Base-by-base conservation (phyloP, 2,113 vertebrate species). In the Aptenodytes patagonicus region DNA sequence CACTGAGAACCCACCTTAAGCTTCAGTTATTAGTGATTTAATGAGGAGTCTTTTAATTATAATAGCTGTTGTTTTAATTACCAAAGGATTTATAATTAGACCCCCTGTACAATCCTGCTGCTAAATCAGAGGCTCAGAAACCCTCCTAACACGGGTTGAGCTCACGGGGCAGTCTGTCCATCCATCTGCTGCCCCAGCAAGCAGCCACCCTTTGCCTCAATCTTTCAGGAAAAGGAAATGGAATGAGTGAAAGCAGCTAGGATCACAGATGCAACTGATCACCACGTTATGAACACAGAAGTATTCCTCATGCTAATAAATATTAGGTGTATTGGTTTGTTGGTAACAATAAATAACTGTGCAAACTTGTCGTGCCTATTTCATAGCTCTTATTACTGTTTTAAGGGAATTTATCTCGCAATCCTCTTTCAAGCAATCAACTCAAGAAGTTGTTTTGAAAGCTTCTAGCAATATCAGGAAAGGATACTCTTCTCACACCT, bases 31-130 rank as follows among this genome's bases (percentile, higher is more conserved):
- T 90, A 96, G 94, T 94, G 96, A 97, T 96, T 95, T 96, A 97
- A 97, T 77, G 81, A 96, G 88, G 81, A 98, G 76, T 60, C 90
- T 96, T 97, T 96, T 97, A 96, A 98, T 97, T 96, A 95, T 79
- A 98, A 97, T 96, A 97, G 95, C 97, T 98, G 97, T 95, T 97
- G 91, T 93, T 98, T 97, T 97, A 98, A 98, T 97, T 97, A 96
- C 94, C 95, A 95, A 75, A 97, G 91, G 95, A 97, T 97, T 97
- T 96, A 90, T 93, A 96, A 97, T 93, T 93, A 95, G 92, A 93
- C 81, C 91, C 94, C 85, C 83, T 14, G 90, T 90, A 94, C 96
- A 95, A 91, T 71, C 72, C 95, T 52, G 49, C 90, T 92, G 94
- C 84, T 87, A 40, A 91, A 92, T 22, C 90, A 95, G 90, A 70